Conservation (phyloP, 2,888 invertebrate genomes). For the Aphodius granarius region DNA sequence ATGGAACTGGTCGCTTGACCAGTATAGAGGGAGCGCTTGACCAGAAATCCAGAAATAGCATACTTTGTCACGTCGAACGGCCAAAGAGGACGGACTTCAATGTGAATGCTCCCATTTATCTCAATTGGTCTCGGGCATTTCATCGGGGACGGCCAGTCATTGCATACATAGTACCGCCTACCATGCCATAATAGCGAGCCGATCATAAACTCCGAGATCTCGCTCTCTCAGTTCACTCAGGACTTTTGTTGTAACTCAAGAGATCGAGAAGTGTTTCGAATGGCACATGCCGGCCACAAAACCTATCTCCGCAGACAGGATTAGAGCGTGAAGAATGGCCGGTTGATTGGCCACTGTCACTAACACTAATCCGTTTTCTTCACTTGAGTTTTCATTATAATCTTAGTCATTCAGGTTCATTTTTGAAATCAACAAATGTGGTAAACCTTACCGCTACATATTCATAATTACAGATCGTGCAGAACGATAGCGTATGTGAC, state of each 20-base stretch:
- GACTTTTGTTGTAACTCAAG: slow-evolving; percentile 19
- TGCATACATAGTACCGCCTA: neutral
- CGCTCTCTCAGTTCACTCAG: neutral
- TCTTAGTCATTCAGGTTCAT: no score
- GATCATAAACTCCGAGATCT: slow-evolving; percentile 25
- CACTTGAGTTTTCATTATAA: neutral
- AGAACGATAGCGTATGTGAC: no score
- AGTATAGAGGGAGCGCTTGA: neutral
- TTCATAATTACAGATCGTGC: no score
- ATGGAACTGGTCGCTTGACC: slow-evolving; percentile 19
- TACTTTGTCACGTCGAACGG: slow-evolving; percentile 15
- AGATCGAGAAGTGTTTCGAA: slow-evolving; percentile 18
- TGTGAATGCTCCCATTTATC: slow-evolving; percentile 27
- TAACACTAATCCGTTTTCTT: neutral
- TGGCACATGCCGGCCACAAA: neutral
- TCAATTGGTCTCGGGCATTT: slow-evolving; percentile 25
- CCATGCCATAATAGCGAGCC: neutral
- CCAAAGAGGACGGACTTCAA: neutral
- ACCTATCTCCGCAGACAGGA: neutral
- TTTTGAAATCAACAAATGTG: no score
- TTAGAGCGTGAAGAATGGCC: neutral
- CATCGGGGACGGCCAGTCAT: neutral
- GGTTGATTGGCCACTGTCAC: neutral
- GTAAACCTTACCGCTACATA: no score
- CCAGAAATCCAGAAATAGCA: slow-evolving; percentile 20